Evolutionary conservation across 2,113 vertebrate genomes (phyloP).

Genomic region (Trinectes maculatus): DNA sequence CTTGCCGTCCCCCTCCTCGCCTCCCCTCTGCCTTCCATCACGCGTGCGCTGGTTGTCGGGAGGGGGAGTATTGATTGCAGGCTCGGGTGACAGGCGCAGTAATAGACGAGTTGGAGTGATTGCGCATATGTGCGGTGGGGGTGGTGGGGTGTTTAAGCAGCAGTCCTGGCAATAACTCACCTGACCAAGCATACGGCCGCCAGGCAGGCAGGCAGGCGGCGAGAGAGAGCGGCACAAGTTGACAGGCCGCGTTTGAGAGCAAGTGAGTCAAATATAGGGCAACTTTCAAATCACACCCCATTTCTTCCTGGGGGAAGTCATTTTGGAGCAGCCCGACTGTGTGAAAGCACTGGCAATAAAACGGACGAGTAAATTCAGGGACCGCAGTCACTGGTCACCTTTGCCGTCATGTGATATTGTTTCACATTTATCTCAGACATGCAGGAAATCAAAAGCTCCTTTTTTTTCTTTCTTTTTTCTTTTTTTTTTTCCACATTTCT

Average conservation of each 20-base stretch:
- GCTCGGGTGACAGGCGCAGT: constrained; percentile 73
- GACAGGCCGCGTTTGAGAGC: constrained; percentile 66
- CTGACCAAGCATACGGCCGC: constrained; percentile 58
- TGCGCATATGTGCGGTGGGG: constrained; percentile 19
- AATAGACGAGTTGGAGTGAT: constrained; percentile 61
- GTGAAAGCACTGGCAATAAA: constrained; percentile 46
- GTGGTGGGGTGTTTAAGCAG: constrained; percentile 46
- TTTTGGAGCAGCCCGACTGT: constrained; percentile 31
- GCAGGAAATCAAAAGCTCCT: constrained; percentile 42
- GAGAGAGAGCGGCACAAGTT: constrained; percentile 23
- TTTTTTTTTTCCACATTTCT: too few relatives aligned
- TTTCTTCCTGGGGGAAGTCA: constrained; percentile 24
- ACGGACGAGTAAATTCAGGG: constrained; percentile 43
- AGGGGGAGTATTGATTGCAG: constrained; percentile 74
- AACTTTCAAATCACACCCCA: constrained; percentile 54
- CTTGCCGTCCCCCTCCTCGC: constrained; percentile 42
- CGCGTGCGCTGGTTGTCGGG: constrained; percentile 62
- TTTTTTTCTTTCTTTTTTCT: too few relatives aligned
- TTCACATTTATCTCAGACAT: constrained; percentile 58
- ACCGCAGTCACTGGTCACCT: constrained; percentile 25
- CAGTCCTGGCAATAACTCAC: constrained; percentile 72
- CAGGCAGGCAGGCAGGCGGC: constrained; percentile 35
- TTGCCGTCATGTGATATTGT: constrained; percentile 32
- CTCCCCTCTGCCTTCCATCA: constrained; percentile 66
- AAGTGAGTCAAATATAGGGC: constrained; percentile 59